Percentiles rank a stretch among this genome's conserved stretches.
Evolutionary conservation across 2,888 invertebrate genomes (phyloP).

Genomic region (Hypomecis punctinalis): DNA sequence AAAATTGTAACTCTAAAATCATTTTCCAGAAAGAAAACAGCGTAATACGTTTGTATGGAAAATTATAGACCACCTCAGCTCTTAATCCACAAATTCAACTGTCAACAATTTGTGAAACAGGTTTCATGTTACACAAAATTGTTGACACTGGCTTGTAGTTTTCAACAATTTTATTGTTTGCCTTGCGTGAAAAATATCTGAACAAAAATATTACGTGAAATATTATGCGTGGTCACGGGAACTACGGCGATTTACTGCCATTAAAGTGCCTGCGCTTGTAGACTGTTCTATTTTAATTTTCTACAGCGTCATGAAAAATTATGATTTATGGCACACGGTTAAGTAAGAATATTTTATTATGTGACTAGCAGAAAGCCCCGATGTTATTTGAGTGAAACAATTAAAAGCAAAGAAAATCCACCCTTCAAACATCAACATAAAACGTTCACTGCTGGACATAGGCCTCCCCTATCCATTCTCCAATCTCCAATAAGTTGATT

Average conservation of each 20-base stretch:
- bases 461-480: too few species aligned
- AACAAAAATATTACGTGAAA: constrained; percentile 36
- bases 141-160: constrained; percentile 13
- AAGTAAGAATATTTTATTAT: background rate
- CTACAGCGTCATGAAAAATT: constrained; percentile 4
- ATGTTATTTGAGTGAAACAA: too few species aligned
- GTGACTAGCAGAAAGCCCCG: background rate
- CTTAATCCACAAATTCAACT: too few species aligned
- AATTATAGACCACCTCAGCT: too few species aligned
- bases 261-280: constrained; percentile 14
- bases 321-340: background rate
- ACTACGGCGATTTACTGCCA: constrained; percentile 18
- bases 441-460: too few species aligned
- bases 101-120: background rate
- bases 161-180: constrained; percentile 13
- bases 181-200: constrained; percentile 36
- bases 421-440: too few species aligned
- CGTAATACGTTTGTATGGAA: too few species aligned
- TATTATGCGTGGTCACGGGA: constrained; percentile 43
- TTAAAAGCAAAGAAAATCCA: too few species aligned
- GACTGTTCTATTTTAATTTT: constrained; percentile 7
- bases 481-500: too few species aligned
- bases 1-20: too few species aligned
- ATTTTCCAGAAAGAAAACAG: too few species aligned
- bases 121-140: background rate